These are phyloP conservation scores for Bugulina stolonifera DNA, from an alignment of 2,888 invertebrate genomes.

Conservation along the genomic window DNA sequence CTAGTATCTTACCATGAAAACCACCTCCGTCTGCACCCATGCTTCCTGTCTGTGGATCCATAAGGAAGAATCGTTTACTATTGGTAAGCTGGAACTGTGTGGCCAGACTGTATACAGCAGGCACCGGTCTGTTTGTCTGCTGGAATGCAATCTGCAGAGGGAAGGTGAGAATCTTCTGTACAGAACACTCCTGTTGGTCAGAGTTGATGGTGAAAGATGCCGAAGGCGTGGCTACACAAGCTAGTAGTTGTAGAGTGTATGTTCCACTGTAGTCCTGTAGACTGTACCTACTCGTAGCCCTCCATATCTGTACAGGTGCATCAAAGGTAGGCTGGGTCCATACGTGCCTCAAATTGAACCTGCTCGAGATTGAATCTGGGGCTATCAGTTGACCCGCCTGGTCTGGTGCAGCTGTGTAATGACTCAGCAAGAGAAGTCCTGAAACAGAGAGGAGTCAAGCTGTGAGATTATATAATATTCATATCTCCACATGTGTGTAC, in stretches of 20 bases:
- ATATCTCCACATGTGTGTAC: no score
- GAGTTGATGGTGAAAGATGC: conserved; percentile 37
- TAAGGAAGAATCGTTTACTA: conserved; percentile 44
- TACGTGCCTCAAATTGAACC: conserved; percentile 48
- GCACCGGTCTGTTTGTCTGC: conserved; percentile 52
- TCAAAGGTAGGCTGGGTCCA: conserved; percentile 54
- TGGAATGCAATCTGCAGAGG: conserved; percentile 51
- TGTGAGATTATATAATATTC: background rate
- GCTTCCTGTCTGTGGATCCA: conserved; percentile 36
- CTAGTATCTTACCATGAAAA: conserved; percentile 10
- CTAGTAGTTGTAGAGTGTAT: conserved; percentile 49
- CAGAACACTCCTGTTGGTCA: conserved; percentile 27
- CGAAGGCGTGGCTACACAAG: conserved; percentile 46
- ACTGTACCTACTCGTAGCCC: conserved; percentile 50
- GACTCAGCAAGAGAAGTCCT: conserved; percentile 50
- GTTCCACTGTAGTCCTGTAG: conserved; percentile 54
- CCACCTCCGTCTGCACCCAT: background rate
- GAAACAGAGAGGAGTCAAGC: conserved; percentile 26
- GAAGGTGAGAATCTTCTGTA: background rate
- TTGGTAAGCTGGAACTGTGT: conserved; percentile 53
- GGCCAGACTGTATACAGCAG: conserved; percentile 52
- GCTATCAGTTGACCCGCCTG: conserved; percentile 34
- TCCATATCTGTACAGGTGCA: conserved; percentile 53
- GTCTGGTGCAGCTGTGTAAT: conserved; percentile 30
- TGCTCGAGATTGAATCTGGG: conserved; percentile 41